These are phyloP conservation scores for Amblyjoppa fuscipennis DNA, from an alignment of 2,888 invertebrate genomes.

Conservation along the genomic window DNA sequence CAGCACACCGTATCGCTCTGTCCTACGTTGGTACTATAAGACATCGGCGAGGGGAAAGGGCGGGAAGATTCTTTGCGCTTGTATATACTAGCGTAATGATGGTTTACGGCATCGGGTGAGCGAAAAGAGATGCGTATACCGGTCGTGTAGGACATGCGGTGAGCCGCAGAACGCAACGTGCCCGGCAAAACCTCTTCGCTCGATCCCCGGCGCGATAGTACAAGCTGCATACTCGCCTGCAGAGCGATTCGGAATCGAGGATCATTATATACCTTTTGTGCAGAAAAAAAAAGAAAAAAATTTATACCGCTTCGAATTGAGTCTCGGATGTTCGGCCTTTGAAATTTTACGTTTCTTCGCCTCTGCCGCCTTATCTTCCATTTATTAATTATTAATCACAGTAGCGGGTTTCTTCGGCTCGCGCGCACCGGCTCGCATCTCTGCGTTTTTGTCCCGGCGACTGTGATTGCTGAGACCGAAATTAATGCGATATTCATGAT, in stretches of 20 bases:
- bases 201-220: constrained; percentile 53
- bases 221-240: constrained; percentile 49
- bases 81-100: constrained; percentile 82
- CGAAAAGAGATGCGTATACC: constrained; percentile 75
- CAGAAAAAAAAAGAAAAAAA: constrained; percentile 4
- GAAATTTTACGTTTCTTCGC: no score
- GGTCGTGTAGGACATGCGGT: constrained; percentile 84
- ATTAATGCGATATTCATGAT: background rate
- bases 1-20: constrained; percentile 49
- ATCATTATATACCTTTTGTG: constrained; percentile 52
- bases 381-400: no score
- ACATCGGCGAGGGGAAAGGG: constrained; percentile 41
- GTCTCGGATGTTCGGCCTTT: background rate
- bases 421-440: no score
- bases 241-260: constrained; percentile 59
- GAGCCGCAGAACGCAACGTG: constrained; percentile 82
- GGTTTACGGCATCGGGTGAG: constrained; percentile 77
- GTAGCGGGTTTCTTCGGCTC: no score
- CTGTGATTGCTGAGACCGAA: background rate
- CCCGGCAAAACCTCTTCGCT: constrained; percentile 76
- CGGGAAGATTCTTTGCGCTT: constrained; percentile 72
- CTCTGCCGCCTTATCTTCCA: no score
- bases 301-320: constrained; percentile 7
- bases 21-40: constrained; percentile 34
- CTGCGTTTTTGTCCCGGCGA: no score